phyloP scores from a whole-genome alignment of 2,797 vertebrate genomes.

The Anguilla megastoma region DNA sequence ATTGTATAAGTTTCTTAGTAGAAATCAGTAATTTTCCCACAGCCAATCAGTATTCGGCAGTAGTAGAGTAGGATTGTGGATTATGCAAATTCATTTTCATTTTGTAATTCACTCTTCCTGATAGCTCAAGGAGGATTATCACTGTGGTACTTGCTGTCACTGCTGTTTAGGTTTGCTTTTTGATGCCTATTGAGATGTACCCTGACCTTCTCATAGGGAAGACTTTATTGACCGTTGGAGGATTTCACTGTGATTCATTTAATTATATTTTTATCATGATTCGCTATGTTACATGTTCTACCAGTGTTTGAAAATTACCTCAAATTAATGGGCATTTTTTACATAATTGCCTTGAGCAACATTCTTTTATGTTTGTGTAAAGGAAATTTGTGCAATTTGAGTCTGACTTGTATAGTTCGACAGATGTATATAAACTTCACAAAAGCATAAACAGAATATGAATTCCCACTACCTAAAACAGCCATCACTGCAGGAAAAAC shows the following conservation, averaged over 20 bases:
- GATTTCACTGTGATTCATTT: too few species aligned
- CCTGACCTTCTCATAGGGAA: too few species aligned
- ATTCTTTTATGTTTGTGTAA: too few species aligned
- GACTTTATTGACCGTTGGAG: too few species aligned
- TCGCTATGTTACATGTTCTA: background rate
- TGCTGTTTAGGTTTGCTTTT: too few species aligned
- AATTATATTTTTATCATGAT: background rate
- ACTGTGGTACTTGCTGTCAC: too few species aligned
- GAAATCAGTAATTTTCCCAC: background rate
- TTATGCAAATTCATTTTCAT: too few species aligned
- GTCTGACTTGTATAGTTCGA: background rate
- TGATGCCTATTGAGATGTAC: too few species aligned
- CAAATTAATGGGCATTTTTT: too few species aligned
- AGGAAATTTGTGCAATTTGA: background rate
- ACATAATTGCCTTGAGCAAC: too few species aligned
- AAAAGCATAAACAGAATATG: background rate
- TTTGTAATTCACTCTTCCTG: too few species aligned
- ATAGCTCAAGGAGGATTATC: too few species aligned
- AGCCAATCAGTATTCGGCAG: background rate
- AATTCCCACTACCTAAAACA: background rate
- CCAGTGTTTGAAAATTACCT: background rate
- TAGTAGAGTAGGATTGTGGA: background rate
- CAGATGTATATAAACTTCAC: background rate
- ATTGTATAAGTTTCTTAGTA: background rate
- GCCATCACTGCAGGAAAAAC: background rate